Evolutionary conservation across 2,888 invertebrate genomes (phyloP).

Genomic region (Petrolisthes manimaculis): DNA sequence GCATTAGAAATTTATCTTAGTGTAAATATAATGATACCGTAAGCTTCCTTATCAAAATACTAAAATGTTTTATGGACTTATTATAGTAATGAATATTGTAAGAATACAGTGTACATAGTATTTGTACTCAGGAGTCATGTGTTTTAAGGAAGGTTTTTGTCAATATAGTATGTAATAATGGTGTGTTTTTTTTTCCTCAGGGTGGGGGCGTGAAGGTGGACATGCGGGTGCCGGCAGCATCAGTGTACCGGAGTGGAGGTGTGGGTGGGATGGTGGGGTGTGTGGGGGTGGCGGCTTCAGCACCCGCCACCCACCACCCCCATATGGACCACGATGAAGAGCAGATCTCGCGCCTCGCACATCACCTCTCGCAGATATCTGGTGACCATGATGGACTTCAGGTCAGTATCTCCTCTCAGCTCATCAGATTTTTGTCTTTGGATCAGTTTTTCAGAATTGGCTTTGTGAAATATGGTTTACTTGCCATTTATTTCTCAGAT

Average conservation of each 20-base stretch:
- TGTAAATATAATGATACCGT: too few species aligned
- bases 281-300: constrained; percentile 49
- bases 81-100: too few species aligned
- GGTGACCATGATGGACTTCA: constrained; percentile 60
- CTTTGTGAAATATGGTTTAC: too few species aligned
- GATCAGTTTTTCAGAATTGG: too few species aligned
- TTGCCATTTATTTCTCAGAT: too few species aligned
- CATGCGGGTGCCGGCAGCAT: constrained; percentile 59
- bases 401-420: constrained; percentile 18
- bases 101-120: background rate
- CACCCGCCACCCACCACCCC: constrained; percentile 39
- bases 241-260: constrained; percentile 50
- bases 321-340: constrained; percentile 61
- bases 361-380: constrained; percentile 63
- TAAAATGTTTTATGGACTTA: too few species aligned
- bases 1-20: too few species aligned
- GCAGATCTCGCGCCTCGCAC: constrained; percentile 61
- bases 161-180: background rate
- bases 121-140: background rate
- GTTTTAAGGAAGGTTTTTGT: background rate
- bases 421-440: too few species aligned
- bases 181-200: constrained; percentile 14
- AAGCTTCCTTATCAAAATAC: too few species aligned
- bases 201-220: constrained; percentile 55
- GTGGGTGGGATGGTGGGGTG: constrained; percentile 39